Percentiles rank a stretch among this genome's conserved stretches.
Evolutionary conservation across 2,113 vertebrate genomes (phyloP).

Genomic region (Channa argus): DNA sequence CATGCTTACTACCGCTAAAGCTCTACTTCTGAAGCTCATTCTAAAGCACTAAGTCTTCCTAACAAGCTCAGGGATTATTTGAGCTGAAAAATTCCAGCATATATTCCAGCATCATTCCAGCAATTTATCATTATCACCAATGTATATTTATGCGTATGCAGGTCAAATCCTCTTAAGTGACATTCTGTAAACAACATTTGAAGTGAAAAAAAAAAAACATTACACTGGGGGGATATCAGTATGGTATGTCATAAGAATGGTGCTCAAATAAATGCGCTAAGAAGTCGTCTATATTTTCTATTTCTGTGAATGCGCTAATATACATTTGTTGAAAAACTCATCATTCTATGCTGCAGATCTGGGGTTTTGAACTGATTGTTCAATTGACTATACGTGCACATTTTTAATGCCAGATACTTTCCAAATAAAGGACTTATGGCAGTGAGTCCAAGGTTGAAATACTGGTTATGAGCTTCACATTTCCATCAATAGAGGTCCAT

Average conservation of each 20-base stretch:
- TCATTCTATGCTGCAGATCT: neutral
- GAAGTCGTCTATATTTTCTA: no score
- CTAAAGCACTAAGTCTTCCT: constrained; percentile 45
- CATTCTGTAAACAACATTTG: constrained; percentile 59
- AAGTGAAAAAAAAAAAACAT: constrained; percentile 26
- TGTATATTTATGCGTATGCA: constrained; percentile 64
- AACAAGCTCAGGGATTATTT: constrained; percentile 56
- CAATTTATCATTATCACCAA: constrained; percentile 59
- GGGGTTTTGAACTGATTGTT: neutral
- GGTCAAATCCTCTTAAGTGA: constrained; percentile 69
- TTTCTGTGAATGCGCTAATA: no score
- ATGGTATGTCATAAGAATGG: constrained; percentile 13
- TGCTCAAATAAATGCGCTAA: neutral
- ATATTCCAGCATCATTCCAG: constrained; percentile 34
- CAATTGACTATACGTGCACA: no score
- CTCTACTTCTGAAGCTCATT: constrained; percentile 50
- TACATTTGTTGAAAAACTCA: neutral
- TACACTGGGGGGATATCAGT: neutral
- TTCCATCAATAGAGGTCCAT: neutral
- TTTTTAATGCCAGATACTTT: no score
- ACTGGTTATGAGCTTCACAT: neutral
- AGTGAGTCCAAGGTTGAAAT: neutral
- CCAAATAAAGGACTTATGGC: neutral
- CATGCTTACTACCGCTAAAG: constrained; percentile 50
- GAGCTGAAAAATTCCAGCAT: constrained; percentile 43